These are phyloP conservation scores for Scolanthus callimorphus DNA, from an alignment of 92 coral and sea anemone species.

Conservation along the genomic window DNA sequence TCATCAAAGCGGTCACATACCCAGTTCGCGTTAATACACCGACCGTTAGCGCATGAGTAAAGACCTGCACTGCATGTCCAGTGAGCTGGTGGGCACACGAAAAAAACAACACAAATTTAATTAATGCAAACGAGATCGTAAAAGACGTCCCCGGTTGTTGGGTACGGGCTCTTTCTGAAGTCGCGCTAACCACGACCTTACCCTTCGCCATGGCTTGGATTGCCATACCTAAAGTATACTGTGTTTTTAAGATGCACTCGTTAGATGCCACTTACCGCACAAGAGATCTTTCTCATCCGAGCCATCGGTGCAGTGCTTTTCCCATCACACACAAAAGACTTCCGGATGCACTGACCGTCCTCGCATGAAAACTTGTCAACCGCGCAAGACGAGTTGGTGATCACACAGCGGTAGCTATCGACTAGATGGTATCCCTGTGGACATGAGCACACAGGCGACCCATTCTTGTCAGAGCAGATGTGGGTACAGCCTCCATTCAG, in stretches of 20 bases:
- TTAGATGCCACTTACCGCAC: slow-evolving; percentile 62
- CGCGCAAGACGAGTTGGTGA: slow-evolving; percentile 31
- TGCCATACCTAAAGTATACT: too few relatives aligned
- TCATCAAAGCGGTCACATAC: slow-evolving; percentile 64
- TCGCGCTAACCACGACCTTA: too few relatives aligned
- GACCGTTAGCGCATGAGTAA: slow-evolving; percentile 31
- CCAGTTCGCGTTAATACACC: slow-evolving; percentile 54
- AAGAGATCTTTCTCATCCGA: slow-evolving; percentile 74
- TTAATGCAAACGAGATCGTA: too few relatives aligned
- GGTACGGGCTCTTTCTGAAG: too few relatives aligned
- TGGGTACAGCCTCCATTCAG: slow-evolving; percentile 93
- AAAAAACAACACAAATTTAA: too few relatives aligned
- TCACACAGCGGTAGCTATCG: slow-evolving; percentile 69
- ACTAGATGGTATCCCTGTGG: slow-evolving; percentile 43
- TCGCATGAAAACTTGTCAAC: slow-evolving; percentile 59
- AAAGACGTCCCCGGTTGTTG: too few relatives aligned
- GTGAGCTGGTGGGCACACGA: too few relatives aligned
- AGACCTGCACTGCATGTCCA: slow-evolving; percentile 59
- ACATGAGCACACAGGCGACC: slow-evolving; percentile 59
- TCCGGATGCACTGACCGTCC: slow-evolving; percentile 61
- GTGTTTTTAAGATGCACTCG: too few relatives aligned
- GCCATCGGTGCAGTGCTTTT: slow-evolving; percentile 67
- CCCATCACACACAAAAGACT: slow-evolving; percentile 65
- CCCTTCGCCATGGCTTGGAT: too few relatives aligned
- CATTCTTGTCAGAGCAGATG: slow-evolving; percentile 34